Evolutionary conservation across 2,113 vertebrate species (phyloP), one percentile per base, ranked within the genome.

Genomic region (Martes martes): DNA sequence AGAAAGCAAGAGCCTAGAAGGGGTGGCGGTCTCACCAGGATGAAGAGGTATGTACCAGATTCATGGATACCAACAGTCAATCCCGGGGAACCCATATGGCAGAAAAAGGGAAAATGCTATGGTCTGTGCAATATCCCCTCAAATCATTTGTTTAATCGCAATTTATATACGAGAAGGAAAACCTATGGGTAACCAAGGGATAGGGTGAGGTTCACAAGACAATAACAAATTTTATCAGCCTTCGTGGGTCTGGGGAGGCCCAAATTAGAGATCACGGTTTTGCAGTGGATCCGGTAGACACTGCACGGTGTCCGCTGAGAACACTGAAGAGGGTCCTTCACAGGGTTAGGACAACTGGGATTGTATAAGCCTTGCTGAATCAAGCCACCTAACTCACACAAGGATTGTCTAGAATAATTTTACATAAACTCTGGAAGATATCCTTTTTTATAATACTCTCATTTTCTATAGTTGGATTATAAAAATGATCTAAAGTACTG

Each of bases 241-340:
- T 33, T 16, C 2, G 0, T n/a, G 6, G 26, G 28, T 42, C 33
- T 28, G 21, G 42, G 24, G 52, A 42, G 24, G 26, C 8, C 9
- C 33, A 80, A 26, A 45, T 14, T 19, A 10, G 50, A 33, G 4
- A 78, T 18, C 11, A 18, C 6, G 3, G 31, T 21, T 88, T 65
- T 76, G 26, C 6, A 55, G 8, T 5, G 23, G 31, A 26, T 45
- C 16, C 31, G 45, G 6, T 3, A 18, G 11, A 16, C 26, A 39
- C 18, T 31, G 23, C 36, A 45, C 1, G 6, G 19, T 18, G 14
- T 10, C 33, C 26, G 3, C 3, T 18, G n/a, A 52, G 26, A 67
- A 13, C 7, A 31, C 2, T 1, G 28, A 42, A n/a, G 50, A 16
- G 6, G 1, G 7, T 63, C 0, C 11, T 4, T 42, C 26, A 55